Conservation (phyloP, 2,113 vertebrate species). For the Vulpes lagopus region DNA sequence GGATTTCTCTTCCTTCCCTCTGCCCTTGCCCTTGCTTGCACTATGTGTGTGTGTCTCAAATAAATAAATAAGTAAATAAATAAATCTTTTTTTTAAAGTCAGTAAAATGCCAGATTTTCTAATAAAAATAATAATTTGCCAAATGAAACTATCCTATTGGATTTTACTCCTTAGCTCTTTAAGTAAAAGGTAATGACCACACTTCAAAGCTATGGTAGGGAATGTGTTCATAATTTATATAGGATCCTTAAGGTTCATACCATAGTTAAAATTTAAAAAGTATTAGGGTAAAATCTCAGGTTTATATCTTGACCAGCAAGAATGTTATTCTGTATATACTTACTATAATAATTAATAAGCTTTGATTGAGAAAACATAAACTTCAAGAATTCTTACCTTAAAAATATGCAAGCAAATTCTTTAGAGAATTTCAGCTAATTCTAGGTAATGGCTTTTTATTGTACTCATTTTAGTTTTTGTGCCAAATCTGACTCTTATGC, state of each 20-base stretch:
- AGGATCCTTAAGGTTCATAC: background rate
- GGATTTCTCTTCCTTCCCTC: no score
- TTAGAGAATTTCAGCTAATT: background rate
- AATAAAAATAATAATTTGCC: background rate
- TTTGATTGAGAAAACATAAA: background rate
- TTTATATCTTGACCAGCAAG: background rate
- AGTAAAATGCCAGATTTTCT: no score
- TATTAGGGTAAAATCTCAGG: background rate
- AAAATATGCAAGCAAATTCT: background rate
- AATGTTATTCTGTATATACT: background rate
- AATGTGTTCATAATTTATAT: background rate
- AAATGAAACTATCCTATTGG: background rate
- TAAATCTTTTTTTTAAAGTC: no score
- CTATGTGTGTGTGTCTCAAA: no score
- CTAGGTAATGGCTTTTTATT: background rate
- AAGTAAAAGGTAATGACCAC: background rate
- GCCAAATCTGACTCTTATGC: background rate
- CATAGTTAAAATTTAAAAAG: background rate
- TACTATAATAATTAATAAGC: background rate
- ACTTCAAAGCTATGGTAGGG: background rate
- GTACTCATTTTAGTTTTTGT: background rate
- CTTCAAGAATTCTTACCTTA: background rate
- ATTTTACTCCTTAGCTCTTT: background rate
- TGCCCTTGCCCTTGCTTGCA: no score
- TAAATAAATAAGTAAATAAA: no score